Percentiles rank a stretch among this genome's conserved stretches.
Evolutionary conservation across 2,113 vertebrate genomes (phyloP).

Genomic region (Thalassoma bifasciatum): DNA sequence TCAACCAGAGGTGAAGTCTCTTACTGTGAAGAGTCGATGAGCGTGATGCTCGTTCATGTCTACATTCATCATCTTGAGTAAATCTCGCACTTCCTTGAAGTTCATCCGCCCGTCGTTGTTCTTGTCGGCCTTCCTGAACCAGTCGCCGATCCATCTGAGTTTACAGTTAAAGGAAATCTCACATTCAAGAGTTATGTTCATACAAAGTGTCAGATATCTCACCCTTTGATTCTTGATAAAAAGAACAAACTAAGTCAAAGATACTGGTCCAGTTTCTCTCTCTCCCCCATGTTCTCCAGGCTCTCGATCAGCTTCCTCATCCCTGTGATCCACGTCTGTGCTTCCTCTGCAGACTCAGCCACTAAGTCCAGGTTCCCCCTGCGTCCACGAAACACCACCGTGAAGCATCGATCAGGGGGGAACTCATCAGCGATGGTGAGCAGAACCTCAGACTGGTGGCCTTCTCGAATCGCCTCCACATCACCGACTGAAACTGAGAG

Average conservation of each 20-base stretch:
- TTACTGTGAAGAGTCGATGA: slow-evolving; percentile 89
- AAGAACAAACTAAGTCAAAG: slow-evolving; percentile 77
- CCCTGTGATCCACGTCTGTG: slow-evolving; percentile 90
- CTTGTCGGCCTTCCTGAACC: slow-evolving; percentile 95
- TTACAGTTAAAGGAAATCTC: slow-evolving; percentile 79
- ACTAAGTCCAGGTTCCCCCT: slow-evolving; percentile 93
- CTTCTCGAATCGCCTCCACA: slow-evolving; percentile 91
- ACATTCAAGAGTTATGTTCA: background rate
- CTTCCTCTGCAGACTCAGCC: slow-evolving; percentile 87
- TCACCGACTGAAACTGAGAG: slow-evolving; percentile 91
- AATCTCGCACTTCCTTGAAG: slow-evolving; percentile 89
- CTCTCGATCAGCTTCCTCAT: slow-evolving; percentile 89
- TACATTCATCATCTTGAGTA: slow-evolving; percentile 95
- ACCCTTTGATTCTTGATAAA: no score
- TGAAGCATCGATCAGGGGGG: slow-evolving; percentile 90
- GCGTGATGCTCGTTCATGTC: slow-evolving; percentile 94
- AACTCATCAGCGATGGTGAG: slow-evolving; percentile 92
- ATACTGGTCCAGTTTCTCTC: slow-evolving; percentile 96
- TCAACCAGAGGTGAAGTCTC: background rate
- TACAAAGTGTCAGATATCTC: no score
- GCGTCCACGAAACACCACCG: slow-evolving; percentile 92
- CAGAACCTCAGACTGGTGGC: slow-evolving; percentile 92
- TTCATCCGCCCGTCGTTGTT: slow-evolving; percentile 94
- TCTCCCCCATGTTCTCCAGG: slow-evolving; percentile 91
- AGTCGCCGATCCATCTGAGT: slow-evolving; percentile 91